Base-by-base conservation (phyloP, 2,113 vertebrate genomes). In the Periophthalmodon schlosseri region DNA sequence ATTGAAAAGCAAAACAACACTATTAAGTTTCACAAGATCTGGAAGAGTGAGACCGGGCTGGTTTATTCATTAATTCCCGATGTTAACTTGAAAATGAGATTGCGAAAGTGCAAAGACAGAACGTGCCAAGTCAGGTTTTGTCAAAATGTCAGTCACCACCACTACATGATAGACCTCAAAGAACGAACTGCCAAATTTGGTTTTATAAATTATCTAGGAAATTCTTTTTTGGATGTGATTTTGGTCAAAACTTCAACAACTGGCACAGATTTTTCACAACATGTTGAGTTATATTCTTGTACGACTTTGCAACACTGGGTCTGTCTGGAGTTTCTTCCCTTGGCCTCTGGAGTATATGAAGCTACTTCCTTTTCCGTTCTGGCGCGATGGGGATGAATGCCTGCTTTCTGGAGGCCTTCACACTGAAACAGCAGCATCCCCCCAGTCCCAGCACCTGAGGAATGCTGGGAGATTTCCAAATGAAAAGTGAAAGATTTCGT, bases 1-100 rank as follows among this genome's bases (percentile, higher is more conserved):
- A 80, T 75, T 75, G 68, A 86, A 86, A 83, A 70, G 76, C 72
- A 84, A 65, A 87, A 82, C 87, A 86, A 81, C 77, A 70, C 75
- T 70, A 81, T 88, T 75, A 63, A 64, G 75, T 84, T 86, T 83
- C 69, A 72, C 68, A 47, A 57, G 74, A 72, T 72, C 80, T 73
- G 69, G 72, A 63, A 68, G 57, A 60, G 58, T 34, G 66, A 61
- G 72, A 77, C 72, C 58, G 66, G 73, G 39, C 28, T 52, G 63
- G 57, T 76, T 71, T 78, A 63, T 70, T 84, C 76, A 84, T 84
- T 69, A 76, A 64, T 39, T 78, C 72, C 79, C 71, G 65, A 79
- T 84, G 81, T 75, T 49, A 54, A 13, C 64, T 18, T 64, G 50
- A 54, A 68, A 79, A 65, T n/a, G 4, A 67, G 58, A 39, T 50